These are phyloP conservation scores for Sympetrum striolatum DNA, from an alignment of 2,888 invertebrate genomes.

Conservation along the genomic window DNA sequence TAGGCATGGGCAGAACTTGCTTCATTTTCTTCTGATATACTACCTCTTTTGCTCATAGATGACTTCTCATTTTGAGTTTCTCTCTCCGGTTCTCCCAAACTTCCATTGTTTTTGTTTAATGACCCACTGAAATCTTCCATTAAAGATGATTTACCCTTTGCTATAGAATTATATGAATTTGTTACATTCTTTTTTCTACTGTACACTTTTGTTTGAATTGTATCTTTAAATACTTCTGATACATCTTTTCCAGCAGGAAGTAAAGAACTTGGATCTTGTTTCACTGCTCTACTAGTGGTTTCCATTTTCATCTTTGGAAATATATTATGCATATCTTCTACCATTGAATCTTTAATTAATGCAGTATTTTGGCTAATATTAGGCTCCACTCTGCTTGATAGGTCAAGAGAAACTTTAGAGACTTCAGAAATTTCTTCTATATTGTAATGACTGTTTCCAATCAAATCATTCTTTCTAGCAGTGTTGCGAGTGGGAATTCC, in stretches of 20 bases:
- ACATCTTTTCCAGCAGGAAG: not conserved
- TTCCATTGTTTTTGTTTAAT: not conserved
- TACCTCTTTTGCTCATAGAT: not conserved
- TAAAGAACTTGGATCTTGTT: not conserved
- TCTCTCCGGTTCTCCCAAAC: not conserved
- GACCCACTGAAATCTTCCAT: not conserved
- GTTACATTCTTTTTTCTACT: not conserved
- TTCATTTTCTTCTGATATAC: not conserved
- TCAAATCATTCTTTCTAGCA: not conserved
- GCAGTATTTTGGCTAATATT: no score
- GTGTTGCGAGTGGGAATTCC: not conserved
- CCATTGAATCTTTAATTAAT: not conserved
- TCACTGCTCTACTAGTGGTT: not conserved
- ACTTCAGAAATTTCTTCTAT: not conserved
- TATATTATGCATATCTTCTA: not conserved
- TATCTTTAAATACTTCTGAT: not conserved
- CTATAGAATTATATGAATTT: not conserved
- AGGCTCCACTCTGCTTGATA: not conserved
- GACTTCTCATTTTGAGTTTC: not conserved
- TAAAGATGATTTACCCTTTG: not conserved
- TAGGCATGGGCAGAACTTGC: not conserved
- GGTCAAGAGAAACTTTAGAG: not conserved
- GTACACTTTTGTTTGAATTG: not conserved
- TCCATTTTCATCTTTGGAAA: not conserved
- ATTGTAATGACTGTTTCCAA: not conserved